Conservation (phyloP, 64 coral and sea anemone species). For the Pocillopora verrucosa region DNA sequence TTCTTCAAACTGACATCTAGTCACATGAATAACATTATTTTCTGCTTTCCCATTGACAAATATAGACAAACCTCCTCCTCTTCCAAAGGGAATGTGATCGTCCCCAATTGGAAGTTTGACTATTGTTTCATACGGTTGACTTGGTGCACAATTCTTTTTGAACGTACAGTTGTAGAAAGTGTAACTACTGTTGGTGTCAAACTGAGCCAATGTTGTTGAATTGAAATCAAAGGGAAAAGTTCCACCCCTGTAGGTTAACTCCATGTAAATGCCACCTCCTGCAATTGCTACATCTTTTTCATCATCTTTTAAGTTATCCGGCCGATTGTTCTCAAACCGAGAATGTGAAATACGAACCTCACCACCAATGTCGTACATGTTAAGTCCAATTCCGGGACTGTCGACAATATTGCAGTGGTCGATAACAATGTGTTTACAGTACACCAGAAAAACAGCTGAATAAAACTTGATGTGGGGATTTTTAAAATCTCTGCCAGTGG, state of each 20-base stretch:
- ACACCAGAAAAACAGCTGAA: slow-evolving; percentile 49
- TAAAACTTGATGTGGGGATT: slow-evolving; percentile 26
- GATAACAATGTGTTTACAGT: slow-evolving; percentile 47
- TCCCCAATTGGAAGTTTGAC: slow-evolving; percentile 34
- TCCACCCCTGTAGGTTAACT: slow-evolving; percentile 50
- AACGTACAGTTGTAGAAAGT: slow-evolving; percentile 45
- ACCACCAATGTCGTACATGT: slow-evolving; percentile 62
- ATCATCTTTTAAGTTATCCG: not conserved
- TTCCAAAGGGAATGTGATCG: slow-evolving; percentile 47
- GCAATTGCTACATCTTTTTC: not conserved
- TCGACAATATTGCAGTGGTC: not conserved
- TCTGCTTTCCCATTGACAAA: slow-evolving; percentile 40
- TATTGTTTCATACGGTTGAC: slow-evolving; percentile 8
- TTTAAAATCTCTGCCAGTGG: slow-evolving; percentile 26
- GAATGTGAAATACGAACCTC: slow-evolving; percentile 18
- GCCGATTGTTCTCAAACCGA: slow-evolving; percentile 6
- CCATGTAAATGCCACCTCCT: slow-evolving; percentile 62
- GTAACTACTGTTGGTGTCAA: slow-evolving; percentile 29
- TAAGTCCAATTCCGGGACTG: slow-evolving; percentile 45
- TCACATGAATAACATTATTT: slow-evolving; percentile 37
- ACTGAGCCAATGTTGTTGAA: not conserved
- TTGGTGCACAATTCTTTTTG: slow-evolving; percentile 36
- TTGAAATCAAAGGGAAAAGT: slow-evolving; percentile 19
- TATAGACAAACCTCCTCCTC: slow-evolving; percentile 72
- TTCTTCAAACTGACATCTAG: slow-evolving; percentile 55